A percentile compares a stretch with the other conserved stretches of the same genome.
Evolutionary conservation across 2,888 invertebrate species (phyloP).

Genomic region (Sturmia bella): DNA sequence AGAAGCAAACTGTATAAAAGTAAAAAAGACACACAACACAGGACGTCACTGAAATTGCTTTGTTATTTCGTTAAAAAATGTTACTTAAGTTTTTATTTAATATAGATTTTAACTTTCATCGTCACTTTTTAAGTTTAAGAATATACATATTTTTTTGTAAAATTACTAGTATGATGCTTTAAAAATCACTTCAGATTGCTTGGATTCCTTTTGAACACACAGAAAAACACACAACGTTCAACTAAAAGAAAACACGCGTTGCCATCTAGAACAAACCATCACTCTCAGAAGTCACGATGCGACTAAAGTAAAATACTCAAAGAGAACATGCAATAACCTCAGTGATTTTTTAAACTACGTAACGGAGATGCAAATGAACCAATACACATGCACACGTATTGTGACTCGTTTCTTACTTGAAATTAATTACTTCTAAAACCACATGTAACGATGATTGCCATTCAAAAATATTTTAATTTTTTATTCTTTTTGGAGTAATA

Average conservation of each 20-base stretch:
- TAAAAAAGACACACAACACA: slow-evolving; percentile 11
- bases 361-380: slow-evolving; percentile 8
- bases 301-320: slow-evolving; percentile 61
- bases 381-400: slow-evolving; percentile 1
- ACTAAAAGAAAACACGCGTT: slow-evolving; percentile 32
- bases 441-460: neutral
- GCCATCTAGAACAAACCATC: slow-evolving; percentile 65
- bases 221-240: slow-evolving; percentile 32
- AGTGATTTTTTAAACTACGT: slow-evolving; percentile 28
- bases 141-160: neutral
- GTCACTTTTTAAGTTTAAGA: slow-evolving; percentile 7
- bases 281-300: slow-evolving; percentile 71
- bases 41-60: neutral
- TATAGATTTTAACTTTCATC: neutral
- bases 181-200: slow-evolving; percentile 16
- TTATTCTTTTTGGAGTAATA: neutral
- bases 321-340: slow-evolving; percentile 47
- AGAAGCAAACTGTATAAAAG: slow-evolving; percentile 33
- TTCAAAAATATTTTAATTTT: neutral
- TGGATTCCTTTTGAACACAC: slow-evolving; percentile 49
- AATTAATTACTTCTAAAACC: neutral
- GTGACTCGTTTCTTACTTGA: neutral
- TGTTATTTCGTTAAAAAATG: slow-evolving; percentile 21
- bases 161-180: slow-evolving; percentile 9
- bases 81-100: neutral